These are phyloP conservation scores for Drosophila repleta DNA, from an alignment of 1,140 invertebrate species.

Conservation along the genomic window DNA sequence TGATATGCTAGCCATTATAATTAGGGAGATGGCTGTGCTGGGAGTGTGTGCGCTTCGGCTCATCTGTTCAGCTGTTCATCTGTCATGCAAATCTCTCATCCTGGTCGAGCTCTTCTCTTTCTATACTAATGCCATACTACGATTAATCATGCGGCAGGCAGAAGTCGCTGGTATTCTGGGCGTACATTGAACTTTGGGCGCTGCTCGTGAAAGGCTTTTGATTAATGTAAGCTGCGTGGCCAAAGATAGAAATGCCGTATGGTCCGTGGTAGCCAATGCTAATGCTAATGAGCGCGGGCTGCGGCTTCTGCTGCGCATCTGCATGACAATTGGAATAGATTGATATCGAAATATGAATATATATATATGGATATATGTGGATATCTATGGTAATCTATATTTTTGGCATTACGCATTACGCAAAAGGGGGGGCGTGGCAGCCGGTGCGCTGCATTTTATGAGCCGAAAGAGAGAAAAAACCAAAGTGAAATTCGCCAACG, in stretches of 20 bases:
- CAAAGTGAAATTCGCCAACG: slow-evolving; percentile 77
- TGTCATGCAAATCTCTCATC: slow-evolving; percentile 73
- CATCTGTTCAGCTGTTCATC: slow-evolving; percentile 37
- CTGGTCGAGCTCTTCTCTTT: slow-evolving; percentile 38
- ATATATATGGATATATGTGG: neutral
- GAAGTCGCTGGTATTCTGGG: slow-evolving; percentile 7
- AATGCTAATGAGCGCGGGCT: slow-evolving; percentile 12
- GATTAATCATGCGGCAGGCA: neutral
- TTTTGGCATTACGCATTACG: slow-evolving; percentile 52
- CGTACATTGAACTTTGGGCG: slow-evolving; percentile 67
- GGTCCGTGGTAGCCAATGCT: slow-evolving; percentile 16
- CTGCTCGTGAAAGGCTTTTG: slow-evolving; percentile 34
- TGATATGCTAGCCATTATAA: slow-evolving; percentile 46
- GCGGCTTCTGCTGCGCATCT: slow-evolving; percentile 32
- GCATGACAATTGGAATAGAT: slow-evolving; percentile 58
- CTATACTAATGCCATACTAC: slow-evolving; percentile 51
- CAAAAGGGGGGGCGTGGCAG: slow-evolving; percentile 42
- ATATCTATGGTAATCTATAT: slow-evolving; percentile 18
- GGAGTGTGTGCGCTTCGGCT: neutral
- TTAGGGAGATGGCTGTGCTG: slow-evolving; percentile 32
- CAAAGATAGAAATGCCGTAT: slow-evolving; percentile 50
- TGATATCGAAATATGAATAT: slow-evolving; percentile 15
- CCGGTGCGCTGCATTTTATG: slow-evolving; percentile 40
- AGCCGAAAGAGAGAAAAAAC: slow-evolving; percentile 18
- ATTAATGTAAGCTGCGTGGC: slow-evolving; percentile 50